A percentile compares a stretch with the other conserved stretches of the same genome.
phyloP scores from a whole-genome alignment of 2,113 vertebrate genomes.

The Dasyurus viverrinus region DNA sequence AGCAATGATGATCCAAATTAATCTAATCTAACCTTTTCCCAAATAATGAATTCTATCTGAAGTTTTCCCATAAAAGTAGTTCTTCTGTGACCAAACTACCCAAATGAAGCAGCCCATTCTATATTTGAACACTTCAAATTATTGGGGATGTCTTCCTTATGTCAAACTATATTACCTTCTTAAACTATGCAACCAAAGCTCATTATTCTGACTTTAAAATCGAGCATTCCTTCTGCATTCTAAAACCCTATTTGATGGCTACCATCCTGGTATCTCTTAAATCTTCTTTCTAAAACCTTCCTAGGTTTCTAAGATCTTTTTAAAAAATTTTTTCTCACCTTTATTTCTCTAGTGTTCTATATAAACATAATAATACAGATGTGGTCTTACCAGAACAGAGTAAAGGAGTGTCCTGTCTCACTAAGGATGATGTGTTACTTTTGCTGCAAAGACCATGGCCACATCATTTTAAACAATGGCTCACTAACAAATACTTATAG shows the following conservation, averaged over 20 bases:
- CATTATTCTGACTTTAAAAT: background rate
- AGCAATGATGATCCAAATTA: background rate
- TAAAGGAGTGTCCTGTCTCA: background rate
- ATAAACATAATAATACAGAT: background rate
- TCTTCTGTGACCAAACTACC: background rate
- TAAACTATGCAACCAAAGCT: background rate
- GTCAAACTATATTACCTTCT: background rate
- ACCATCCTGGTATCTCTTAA: background rate
- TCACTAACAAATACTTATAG: background rate
- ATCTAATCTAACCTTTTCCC: background rate
- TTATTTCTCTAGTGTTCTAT: background rate
- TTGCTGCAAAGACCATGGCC: background rate
- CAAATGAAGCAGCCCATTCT: background rate
- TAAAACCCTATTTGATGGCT: background rate
- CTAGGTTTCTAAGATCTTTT: background rate
- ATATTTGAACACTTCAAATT: background rate
- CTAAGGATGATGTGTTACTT: background rate
- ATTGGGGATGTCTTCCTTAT: background rate
- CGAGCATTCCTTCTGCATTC: background rate
- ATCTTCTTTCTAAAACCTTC: background rate
- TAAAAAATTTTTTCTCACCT: background rate
- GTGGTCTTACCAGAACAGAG: background rate
- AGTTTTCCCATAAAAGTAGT: background rate
- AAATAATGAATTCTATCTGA: background rate
- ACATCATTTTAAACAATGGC: background rate